A percentile compares a stretch with the other conserved stretches of the same genome.
Conservation (phyloP, 2,113 vertebrate genomes). For the Loxodonta africana region DNA sequence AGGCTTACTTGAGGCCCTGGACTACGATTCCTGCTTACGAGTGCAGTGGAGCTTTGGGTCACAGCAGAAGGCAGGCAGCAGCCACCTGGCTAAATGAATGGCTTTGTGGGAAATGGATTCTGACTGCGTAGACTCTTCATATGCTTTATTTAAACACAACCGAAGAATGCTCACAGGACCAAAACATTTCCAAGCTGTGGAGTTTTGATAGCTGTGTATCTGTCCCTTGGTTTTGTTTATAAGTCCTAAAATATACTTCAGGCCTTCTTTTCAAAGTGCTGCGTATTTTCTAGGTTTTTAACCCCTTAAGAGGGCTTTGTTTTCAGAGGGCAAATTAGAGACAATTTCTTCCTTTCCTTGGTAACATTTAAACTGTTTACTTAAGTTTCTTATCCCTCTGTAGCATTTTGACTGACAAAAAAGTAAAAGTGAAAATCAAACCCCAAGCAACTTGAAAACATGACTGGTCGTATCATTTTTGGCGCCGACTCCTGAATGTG, state of each 20-base stretch:
- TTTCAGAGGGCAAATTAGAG: neutral
- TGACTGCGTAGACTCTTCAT: neutral
- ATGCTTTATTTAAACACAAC: conserved; percentile 9
- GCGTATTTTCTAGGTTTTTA: neutral
- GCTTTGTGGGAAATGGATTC: neutral
- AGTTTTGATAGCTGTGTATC: neutral
- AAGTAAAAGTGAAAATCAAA: conserved; percentile 59
- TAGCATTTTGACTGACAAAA: conserved; percentile 68
- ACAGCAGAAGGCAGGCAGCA: too few relatives aligned
- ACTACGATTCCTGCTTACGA: neutral
- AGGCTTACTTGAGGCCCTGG: neutral
- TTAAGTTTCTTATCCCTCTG: conserved; percentile 69
- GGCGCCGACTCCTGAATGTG: neutral
- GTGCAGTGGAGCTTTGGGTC: neutral
- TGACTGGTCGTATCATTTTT: conserved; percentile 55
- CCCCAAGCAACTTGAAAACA: conserved; percentile 57
- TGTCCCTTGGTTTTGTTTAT: neutral
- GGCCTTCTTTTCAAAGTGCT: neutral
- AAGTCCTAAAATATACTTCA: neutral
- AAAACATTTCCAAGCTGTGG: neutral
- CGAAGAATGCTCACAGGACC: neutral
- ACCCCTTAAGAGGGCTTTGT: too few relatives aligned
- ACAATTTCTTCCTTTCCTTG: neutral
- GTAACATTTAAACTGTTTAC: conserved; percentile 75
- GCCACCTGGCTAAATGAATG: neutral